Conservation (phyloP, 2,797 vertebrate genomes). For the Astyanax mexicanus region DNA sequence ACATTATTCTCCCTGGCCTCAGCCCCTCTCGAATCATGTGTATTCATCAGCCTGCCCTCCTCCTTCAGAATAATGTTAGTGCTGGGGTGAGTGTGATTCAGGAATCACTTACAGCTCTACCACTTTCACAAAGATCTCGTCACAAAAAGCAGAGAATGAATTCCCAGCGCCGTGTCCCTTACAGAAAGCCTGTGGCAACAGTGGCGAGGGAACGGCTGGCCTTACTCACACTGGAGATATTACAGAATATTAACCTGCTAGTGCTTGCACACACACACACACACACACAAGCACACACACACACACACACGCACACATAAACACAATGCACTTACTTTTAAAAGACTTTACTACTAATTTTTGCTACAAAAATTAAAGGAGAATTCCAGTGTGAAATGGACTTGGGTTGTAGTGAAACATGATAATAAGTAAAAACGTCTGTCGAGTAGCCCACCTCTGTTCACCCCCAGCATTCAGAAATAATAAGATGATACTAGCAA, state of each 20-base stretch:
- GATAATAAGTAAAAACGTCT: no score
- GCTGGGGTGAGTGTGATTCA: constrained; percentile 16
- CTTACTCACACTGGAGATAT: constrained; percentile 40
- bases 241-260: constrained; percentile 41
- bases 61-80: constrained; percentile 20
- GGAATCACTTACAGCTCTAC: constrained; percentile 17
- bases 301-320: no score
- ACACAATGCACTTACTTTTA: neutral
- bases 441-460: no score
- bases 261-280: no score
- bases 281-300: no score
- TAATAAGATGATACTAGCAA: no score
- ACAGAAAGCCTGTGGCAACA: constrained; percentile 56
- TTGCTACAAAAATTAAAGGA: no score
- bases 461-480: no score
- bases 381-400: no score
- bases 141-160: constrained; percentile 54
- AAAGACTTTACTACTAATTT: no score
- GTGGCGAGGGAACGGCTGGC: constrained; percentile 50
- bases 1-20: constrained; percentile 19
- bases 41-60: constrained; percentile 19
- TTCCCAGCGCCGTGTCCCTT: constrained; percentile 54
- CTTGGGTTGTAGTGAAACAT: no score
- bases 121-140: constrained; percentile 49
- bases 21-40: constrained; percentile 1